A percentile compares a stretch with the other conserved stretches of the same genome.
These are phyloP conservation scores for Diglossa cyanea DNA, from an alignment of 2,797 vertebrate genomes.

Conservation along the genomic window DNA sequence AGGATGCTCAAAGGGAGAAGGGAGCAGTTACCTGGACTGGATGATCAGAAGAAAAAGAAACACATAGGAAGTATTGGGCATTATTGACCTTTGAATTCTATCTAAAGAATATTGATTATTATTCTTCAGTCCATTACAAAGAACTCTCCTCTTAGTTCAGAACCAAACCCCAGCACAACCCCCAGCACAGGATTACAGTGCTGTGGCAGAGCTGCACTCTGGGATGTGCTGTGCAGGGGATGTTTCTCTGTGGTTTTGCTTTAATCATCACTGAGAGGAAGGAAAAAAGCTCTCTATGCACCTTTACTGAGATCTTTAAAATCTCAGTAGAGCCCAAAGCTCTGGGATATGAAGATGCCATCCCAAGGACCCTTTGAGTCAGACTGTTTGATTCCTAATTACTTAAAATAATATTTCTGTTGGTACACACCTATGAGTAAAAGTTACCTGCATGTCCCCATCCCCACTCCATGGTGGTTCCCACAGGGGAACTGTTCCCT, in stretches of 20 bases:
- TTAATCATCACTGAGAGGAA: background rate
- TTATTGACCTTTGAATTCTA: background rate
- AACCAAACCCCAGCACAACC: background rate
- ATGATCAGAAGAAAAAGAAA: background rate
- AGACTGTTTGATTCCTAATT: background rate
- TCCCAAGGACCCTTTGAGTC: background rate
- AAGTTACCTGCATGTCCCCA: background rate
- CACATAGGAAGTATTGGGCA: background rate
- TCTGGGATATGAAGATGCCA: background rate
- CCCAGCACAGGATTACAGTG: fast-evolving
- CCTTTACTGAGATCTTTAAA: background rate
- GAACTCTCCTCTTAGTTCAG: background rate
- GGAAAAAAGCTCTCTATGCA: background rate
- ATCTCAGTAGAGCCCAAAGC: background rate
- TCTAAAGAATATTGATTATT: background rate
- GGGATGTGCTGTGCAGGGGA: background rate
- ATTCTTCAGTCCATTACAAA: background rate
- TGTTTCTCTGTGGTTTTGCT: background rate
- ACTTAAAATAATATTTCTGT: background rate
- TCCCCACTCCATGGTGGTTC: background rate
- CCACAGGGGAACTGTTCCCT: background rate
- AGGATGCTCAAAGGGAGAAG: background rate
- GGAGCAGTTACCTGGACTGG: background rate
- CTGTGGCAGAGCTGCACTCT: background rate
- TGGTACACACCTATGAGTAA: background rate